Evolutionary conservation across 2,113 vertebrate species (phyloP).

Genomic region (Cricetomys ansorgei): DNA sequence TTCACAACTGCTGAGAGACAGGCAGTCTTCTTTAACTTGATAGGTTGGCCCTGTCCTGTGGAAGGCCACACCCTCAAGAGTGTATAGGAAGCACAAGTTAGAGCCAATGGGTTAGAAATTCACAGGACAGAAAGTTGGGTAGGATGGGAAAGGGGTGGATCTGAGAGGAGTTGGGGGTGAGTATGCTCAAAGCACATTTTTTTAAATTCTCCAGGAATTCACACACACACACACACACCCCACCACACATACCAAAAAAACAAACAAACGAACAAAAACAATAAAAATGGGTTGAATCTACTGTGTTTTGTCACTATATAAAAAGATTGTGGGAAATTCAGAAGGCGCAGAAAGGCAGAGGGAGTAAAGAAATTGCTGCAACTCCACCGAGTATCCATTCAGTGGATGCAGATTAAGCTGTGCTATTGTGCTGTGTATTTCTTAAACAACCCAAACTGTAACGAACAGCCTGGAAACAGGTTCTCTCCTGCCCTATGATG

Average conservation of each 20-base stretch:
- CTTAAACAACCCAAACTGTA: background rate
- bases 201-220: background rate
- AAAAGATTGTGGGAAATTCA: background rate
- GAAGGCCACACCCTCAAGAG: background rate
- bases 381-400: background rate
- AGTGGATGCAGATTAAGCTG: background rate
- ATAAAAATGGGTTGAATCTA: background rate
- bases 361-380: background rate
- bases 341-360: background rate
- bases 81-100: background rate
- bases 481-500: background rate
- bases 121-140: background rate
- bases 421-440: background rate
- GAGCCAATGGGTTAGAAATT: background rate
- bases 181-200: background rate
- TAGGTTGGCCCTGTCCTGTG: background rate
- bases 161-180: background rate
- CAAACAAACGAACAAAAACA: too few relatives aligned
- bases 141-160: background rate
- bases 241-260: too few relatives aligned
- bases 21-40: background rate
- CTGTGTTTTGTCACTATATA: background rate
- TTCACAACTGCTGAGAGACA: background rate
- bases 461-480: background rate
- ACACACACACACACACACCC: too few relatives aligned